phyloP scores from a whole-genome alignment of 2,797 vertebrate genomes.

The Basileuterus tristriatus region DNA sequence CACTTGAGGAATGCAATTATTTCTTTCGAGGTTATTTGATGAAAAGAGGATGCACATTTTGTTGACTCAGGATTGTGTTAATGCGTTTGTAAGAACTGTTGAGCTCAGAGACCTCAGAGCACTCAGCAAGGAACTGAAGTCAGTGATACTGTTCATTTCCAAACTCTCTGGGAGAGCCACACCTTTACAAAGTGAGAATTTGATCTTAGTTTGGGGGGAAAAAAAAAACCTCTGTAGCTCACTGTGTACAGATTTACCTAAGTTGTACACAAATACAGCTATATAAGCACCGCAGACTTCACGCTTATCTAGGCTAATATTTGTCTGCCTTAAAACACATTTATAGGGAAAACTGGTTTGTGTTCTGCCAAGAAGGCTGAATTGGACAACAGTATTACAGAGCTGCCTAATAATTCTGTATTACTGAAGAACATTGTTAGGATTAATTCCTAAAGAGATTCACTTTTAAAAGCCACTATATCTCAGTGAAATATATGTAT shows the following conservation, averaged over 20 bases:
- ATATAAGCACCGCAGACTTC: background rate
- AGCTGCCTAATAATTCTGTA: background rate
- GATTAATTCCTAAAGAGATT: background rate
- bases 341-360: background rate
- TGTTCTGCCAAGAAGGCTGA: background rate
- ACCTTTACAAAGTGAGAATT: background rate
- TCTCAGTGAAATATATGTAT: background rate
- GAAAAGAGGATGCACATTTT: background rate
- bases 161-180: background rate
- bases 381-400: background rate
- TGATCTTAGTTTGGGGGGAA: background rate
- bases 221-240: background rate
- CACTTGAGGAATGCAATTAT: conserved; percentile 28
- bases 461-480: background rate
- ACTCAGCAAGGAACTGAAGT: background rate
- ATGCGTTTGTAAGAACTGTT: background rate
- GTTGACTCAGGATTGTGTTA: background rate
- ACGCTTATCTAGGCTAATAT: background rate
- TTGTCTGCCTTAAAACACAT: background rate
- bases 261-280: background rate
- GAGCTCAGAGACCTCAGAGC: background rate
- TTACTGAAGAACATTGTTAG: background rate
- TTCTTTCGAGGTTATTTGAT: conserved; percentile 27
- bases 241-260: background rate
- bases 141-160: background rate